A percentile compares a stretch with the other conserved stretches of the same genome.
phyloP scores from a whole-genome alignment of 2,888 invertebrate genomes.

The Synanthedon tipuliformis region DNA sequence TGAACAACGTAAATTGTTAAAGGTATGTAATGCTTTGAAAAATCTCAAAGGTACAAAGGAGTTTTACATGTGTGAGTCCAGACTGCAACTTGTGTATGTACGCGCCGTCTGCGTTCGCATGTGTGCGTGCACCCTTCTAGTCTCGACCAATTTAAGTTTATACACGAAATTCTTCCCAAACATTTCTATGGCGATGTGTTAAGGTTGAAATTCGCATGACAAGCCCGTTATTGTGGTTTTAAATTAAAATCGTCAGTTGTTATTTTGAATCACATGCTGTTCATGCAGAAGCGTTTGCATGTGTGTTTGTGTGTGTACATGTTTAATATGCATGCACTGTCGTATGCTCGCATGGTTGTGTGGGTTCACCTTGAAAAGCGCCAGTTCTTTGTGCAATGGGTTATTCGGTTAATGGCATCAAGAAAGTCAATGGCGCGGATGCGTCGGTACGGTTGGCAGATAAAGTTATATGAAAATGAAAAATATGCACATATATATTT shows the following conservation, averaged over 20 bases:
- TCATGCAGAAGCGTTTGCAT: constrained; percentile 10
- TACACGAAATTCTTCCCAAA: constrained; percentile 1
- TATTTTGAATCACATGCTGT: constrained; percentile 55
- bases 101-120: constrained; percentile 25
- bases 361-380: constrained; percentile 68
- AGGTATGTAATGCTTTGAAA: neutral
- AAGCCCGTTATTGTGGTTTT: constrained; percentile 4
- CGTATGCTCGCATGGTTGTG: constrained; percentile 26
- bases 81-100: constrained; percentile 46
- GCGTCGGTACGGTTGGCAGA: constrained; percentile 50
- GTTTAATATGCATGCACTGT: constrained; percentile 13
- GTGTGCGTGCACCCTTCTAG: constrained; percentile 63
- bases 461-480: neutral
- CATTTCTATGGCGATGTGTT: constrained; percentile 4
- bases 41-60: constrained; percentile 10
- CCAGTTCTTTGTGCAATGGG: constrained; percentile 70
- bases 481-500: too few relatives aligned
- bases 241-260: constrained; percentile 23
- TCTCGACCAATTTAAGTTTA: constrained; percentile 26
- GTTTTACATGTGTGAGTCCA: constrained; percentile 28
- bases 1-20: too few relatives aligned
- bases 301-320: constrained; percentile 3
- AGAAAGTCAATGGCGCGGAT: constrained; percentile 68
- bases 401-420: constrained; percentile 71
- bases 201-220: constrained; percentile 19